phyloP scores from a whole-genome alignment of 35 echinoderm and acorn worm species.

The Heliocidaris tuberculata region DNA sequence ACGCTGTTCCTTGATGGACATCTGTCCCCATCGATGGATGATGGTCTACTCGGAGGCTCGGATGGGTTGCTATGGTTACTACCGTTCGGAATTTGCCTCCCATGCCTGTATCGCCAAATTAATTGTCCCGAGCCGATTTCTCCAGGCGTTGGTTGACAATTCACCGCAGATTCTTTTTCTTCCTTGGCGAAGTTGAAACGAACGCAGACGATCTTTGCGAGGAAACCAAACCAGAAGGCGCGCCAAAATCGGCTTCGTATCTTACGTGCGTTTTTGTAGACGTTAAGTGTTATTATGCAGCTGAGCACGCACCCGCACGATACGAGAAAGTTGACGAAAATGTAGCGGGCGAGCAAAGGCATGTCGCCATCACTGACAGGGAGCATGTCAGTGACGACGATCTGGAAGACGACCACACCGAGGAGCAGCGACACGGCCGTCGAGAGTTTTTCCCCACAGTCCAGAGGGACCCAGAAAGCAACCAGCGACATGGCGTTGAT shows the following conservation, averaged over 20 bases:
- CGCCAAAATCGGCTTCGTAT: not conserved
- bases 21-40: not conserved
- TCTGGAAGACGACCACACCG: slow-evolving; percentile 45
- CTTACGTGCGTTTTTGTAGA: not conserved
- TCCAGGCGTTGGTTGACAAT: not conserved
- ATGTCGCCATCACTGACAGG: slow-evolving; percentile 26
- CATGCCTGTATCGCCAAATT: not conserved
- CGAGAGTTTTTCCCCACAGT: not conserved
- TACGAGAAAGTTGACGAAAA: slow-evolving; percentile 32
- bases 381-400: slow-evolving; percentile 20
- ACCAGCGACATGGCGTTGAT: slow-evolving; percentile 19
- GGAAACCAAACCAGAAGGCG: not conserved
- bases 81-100: not conserved
- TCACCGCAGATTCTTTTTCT: not conserved
- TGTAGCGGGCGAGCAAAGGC: slow-evolving; percentile 20
- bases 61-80: not conserved
- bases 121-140: not conserved
- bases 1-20: not conserved
- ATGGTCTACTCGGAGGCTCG: not conserved
- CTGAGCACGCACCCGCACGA: slow-evolving; percentile 14
- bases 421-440: slow-evolving; percentile 32
- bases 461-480: not conserved
- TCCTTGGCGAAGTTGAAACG: not conserved
- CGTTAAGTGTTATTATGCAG: not conserved
- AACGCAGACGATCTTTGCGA: slow-evolving; percentile 3